phyloP scores from a whole-genome alignment of 2,113 vertebrate species.

The Orthonyx spaldingii region DNA sequence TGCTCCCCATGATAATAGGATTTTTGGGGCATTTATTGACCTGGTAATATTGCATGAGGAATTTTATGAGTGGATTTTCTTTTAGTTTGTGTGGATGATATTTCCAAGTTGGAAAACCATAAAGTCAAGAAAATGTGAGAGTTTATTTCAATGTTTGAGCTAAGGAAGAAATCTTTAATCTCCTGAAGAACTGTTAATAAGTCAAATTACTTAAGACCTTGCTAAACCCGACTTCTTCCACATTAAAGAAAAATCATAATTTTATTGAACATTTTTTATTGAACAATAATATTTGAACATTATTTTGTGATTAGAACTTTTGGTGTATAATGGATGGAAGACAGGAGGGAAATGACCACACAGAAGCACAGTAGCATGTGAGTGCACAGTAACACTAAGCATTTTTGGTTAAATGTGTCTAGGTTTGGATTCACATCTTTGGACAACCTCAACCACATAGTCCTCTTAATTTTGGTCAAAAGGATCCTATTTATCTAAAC shows the following conservation, averaged over 20 bases:
- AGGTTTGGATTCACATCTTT: neutral
- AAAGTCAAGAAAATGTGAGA: neutral
- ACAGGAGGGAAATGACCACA: neutral
- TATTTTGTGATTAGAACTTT: neutral
- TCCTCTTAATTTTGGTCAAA: neutral
- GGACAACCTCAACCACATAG: neutral
- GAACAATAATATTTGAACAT: neutral
- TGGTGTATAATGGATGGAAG: neutral
- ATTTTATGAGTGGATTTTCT: neutral
- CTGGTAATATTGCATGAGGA: neutral
- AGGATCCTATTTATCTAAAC: neutral
- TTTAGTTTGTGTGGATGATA: neutral
- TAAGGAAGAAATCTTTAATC: neutral
- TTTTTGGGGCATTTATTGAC: neutral
- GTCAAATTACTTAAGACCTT: neutral
- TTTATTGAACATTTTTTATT: too few relatives aligned
- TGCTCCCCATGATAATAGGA: neutral
- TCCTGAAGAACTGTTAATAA: neutral
- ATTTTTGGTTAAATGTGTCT: neutral
- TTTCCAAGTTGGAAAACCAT: neutral
- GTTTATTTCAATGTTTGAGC: neutral
- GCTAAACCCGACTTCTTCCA: neutral
- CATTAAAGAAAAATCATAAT: neutral
- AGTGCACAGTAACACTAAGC: neutral
- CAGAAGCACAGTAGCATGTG: accelerated